phyloP scores from a whole-genome alignment of 2,113 vertebrate species.

The Paradisaea rubra region DNA sequence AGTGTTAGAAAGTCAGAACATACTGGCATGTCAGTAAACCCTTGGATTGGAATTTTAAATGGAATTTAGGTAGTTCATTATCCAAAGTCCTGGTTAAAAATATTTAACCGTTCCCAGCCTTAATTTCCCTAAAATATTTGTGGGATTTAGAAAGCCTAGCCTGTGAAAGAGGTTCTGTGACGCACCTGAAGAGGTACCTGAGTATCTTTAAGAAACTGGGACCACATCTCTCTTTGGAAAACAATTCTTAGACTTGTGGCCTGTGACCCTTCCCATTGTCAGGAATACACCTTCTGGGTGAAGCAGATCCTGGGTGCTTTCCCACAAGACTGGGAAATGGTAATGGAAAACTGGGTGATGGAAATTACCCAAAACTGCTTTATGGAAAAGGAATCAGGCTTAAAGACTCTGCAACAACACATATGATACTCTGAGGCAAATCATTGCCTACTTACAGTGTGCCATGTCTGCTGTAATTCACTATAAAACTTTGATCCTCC shows the following conservation, averaged over 20 bases:
- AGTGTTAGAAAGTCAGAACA: background rate
- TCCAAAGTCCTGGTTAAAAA: background rate
- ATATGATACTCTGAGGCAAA: background rate
- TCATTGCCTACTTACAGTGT: background rate
- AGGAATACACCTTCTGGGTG: background rate
- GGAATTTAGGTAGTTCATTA: background rate
- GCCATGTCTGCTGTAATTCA: background rate
- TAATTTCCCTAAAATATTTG: background rate
- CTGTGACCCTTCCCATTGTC: background rate
- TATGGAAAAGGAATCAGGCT: background rate
- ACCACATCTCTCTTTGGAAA: background rate
- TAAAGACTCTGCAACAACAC: background rate
- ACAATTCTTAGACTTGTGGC: background rate
- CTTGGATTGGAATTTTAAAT: background rate
- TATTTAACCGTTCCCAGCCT: background rate
- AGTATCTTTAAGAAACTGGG: background rate
- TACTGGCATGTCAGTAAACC: background rate
- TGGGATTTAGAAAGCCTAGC: background rate
- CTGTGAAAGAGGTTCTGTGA: background rate
- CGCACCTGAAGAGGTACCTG: background rate
- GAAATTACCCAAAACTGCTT: background rate
- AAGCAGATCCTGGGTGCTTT: background rate
- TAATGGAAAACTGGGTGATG: background rate
- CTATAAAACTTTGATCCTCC: background rate
- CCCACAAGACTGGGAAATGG: background rate